phyloP scores from a whole-genome alignment of 2,888 invertebrate genomes.

The Drosophila demipolita region DNA sequence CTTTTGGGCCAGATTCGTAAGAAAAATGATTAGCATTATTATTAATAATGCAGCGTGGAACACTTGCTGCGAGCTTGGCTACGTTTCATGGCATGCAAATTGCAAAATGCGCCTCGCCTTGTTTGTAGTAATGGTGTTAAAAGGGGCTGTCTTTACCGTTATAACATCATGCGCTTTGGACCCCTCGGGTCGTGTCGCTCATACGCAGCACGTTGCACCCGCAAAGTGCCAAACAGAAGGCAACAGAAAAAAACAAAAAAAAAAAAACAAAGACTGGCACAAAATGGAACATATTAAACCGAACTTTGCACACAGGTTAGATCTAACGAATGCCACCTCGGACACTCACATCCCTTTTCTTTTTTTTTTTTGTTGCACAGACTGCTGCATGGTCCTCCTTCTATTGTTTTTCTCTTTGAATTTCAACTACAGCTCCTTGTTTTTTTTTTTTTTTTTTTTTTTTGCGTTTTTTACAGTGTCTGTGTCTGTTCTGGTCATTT shows the following conservation, averaged over 20 bases:
- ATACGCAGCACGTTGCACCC: conserved; percentile 67
- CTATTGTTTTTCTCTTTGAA: not conserved
- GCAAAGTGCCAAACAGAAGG: conserved; percentile 47
- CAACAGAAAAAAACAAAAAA: conserved; percentile 10
- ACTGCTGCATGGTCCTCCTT: not conserved
- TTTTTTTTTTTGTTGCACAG: conserved; percentile 2
- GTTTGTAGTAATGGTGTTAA: conserved; percentile 42
- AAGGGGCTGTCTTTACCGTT: conserved; percentile 37
- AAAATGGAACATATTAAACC: conserved; percentile 30
- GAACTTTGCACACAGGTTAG: conserved; percentile 52
- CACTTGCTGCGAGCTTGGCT: not conserved
- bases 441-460: not conserved
- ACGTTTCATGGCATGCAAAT: conserved; percentile 62
- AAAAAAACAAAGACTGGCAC: not conserved
- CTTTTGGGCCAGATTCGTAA: conserved; percentile 56
- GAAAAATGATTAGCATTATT: conserved; percentile 66
- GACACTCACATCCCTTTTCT: not conserved
- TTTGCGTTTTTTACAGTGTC: conserved; percentile 2
- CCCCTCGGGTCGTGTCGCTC: conserved; percentile 48
- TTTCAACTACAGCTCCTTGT: not conserved
- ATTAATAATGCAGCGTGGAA: conserved; percentile 2
- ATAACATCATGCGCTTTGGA: not conserved
- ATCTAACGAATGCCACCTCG: conserved; percentile 31
- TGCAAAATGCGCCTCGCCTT: conserved; percentile 61
- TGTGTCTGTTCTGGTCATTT: conserved; percentile 8